A percentile compares a stretch with the other conserved stretches of the same genome.
These are phyloP conservation scores for Puntigrus tetrazona DNA, from an alignment of 2,113 vertebrate genomes.

Conservation along the genomic window DNA sequence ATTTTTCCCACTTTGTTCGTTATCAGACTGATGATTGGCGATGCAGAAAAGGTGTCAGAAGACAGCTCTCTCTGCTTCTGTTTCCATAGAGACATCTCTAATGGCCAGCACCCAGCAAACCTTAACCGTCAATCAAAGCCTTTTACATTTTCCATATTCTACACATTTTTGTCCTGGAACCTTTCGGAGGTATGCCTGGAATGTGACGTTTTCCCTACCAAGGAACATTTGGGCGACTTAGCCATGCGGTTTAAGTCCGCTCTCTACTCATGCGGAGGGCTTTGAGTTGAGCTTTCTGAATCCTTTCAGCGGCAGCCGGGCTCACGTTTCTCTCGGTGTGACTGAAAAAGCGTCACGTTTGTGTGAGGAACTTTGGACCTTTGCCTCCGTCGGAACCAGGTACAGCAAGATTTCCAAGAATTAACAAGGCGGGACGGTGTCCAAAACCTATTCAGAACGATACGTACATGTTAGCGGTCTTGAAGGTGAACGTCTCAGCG, in stretches of 20 bases:
- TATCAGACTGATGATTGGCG: conserved; percentile 40
- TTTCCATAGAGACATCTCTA: conserved; percentile 40
- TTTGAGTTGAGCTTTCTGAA: conserved; percentile 33
- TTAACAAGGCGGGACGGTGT: conserved; percentile 13
- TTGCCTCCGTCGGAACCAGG: conserved; percentile 5
- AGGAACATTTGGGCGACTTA: conserved; percentile 23
- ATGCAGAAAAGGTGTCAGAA: conserved; percentile 38
- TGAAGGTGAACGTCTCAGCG: background rate
- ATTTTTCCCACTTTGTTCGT: conserved; percentile 42
- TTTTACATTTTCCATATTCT: background rate
- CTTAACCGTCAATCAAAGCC: conserved; percentile 26
- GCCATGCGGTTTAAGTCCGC: conserved; percentile 4
- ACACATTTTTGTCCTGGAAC: background rate
- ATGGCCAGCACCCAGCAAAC: conserved; percentile 38
- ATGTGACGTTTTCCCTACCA: conserved; percentile 2
- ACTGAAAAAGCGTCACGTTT: conserved; percentile 33
- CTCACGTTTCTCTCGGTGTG: conserved; percentile 29
- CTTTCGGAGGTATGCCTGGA: conserved; percentile 21
- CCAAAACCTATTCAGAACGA: conserved; percentile 23
- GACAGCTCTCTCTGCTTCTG: conserved; percentile 19
- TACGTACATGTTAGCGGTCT: background rate
- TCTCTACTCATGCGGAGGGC: conserved; percentile 15
- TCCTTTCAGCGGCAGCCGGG: background rate
- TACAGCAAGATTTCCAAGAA: conserved; percentile 34
- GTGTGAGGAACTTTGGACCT: conserved; percentile 31